Conservation (phyloP, 1,140 invertebrate genomes). For the Cydia pomonella region DNA sequence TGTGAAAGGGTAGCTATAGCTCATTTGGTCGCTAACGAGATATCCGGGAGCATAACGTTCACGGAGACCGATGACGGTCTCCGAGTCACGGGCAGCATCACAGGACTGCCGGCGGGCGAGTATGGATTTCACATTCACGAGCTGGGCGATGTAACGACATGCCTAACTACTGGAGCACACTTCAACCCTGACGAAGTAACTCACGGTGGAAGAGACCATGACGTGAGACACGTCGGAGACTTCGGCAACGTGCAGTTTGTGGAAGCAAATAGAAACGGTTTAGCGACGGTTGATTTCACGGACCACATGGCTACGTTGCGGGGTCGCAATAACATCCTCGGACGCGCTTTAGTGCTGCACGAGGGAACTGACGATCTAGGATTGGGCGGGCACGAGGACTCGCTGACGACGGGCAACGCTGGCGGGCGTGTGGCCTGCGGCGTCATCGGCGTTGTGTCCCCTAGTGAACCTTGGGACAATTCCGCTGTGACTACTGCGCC, state of each 20-base stretch:
- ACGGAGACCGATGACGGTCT: conserved; percentile 79
- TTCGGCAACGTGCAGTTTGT: conserved; percentile 90
- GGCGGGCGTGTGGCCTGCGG: conserved; percentile 89
- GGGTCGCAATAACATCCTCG: conserved; percentile 86
- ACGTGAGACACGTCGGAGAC: conserved; percentile 91
- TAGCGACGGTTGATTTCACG: conserved; percentile 82
- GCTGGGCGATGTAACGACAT: conserved; percentile 87
- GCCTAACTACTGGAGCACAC: conserved; percentile 84
- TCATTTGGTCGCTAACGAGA: conserved; percentile 43
- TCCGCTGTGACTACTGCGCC: conserved; percentile 48
- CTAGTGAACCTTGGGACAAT: conserved; percentile 53
- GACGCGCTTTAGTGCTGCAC: conserved; percentile 90
- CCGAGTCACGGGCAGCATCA: conserved; percentile 83
- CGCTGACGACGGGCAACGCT: conserved; percentile 90
- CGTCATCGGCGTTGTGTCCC: conserved; percentile 84
- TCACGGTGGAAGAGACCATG: conserved; percentile 60
- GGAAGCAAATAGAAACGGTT: conserved; percentile 66
- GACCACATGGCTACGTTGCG: conserved; percentile 85
- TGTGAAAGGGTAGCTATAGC: conserved; percentile 52
- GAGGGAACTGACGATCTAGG: conserved; percentile 89
- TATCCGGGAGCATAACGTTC: conserved; percentile 75
- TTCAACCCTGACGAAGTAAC: conserved; percentile 84
- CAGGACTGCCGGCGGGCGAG: conserved; percentile 82
- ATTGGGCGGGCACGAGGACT: conserved; percentile 83
- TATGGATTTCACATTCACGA: conserved; percentile 94